Percentiles rank a stretch among this genome's conserved stretches.
phyloP scores from a whole-genome alignment of 2,888 invertebrate genomes.

The Drosophila putrida region DNA sequence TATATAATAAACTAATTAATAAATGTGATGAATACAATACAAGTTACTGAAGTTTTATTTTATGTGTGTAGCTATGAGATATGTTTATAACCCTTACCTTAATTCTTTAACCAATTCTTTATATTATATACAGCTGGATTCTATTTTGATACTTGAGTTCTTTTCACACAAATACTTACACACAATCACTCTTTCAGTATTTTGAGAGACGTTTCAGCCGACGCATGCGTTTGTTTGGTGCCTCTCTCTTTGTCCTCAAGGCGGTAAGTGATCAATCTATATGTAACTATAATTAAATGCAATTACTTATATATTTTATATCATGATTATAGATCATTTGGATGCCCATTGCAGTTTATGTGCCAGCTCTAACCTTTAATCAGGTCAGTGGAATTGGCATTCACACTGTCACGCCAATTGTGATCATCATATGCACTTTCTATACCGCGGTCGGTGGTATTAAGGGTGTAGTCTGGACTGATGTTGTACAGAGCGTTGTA shows the following conservation, averaged over 20 bases:
- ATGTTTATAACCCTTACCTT: not conserved
- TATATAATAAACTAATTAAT: slow-evolving; percentile 18
- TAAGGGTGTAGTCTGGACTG: slow-evolving; percentile 93
- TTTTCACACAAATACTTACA: slow-evolving; percentile 32
- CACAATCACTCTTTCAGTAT: slow-evolving; percentile 86
- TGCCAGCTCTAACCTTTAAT: slow-evolving; percentile 91
- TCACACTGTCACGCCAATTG: slow-evolving; percentile 92
- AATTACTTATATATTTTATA: not conserved
- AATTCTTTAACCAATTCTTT: not conserved
- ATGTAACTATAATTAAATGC: not conserved
- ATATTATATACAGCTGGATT: not conserved
- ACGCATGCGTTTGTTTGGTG: slow-evolving; percentile 89
- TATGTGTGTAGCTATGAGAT: slow-evolving; percentile 5
- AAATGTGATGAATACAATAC: slow-evolving; percentile 16
- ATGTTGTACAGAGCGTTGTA: slow-evolving; percentile 91
- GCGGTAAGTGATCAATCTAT: slow-evolving; percentile 87
- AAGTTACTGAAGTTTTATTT: slow-evolving; percentile 33
- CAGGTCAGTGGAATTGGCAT: slow-evolving; percentile 90
- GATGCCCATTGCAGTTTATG: slow-evolving; percentile 87
- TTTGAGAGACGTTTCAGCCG: slow-evolving; percentile 90
- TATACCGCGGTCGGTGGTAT: slow-evolving; percentile 95
- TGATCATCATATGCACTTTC: slow-evolving; percentile 92
- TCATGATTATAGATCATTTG: slow-evolving; percentile 70
- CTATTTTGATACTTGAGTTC: not conserved
- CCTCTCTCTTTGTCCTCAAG: slow-evolving; percentile 89